A percentile compares a stretch with the other conserved stretches of the same genome.
Evolutionary conservation across 2,888 invertebrate species (phyloP).

Genomic region (Acrocyrtus sp.): DNA sequence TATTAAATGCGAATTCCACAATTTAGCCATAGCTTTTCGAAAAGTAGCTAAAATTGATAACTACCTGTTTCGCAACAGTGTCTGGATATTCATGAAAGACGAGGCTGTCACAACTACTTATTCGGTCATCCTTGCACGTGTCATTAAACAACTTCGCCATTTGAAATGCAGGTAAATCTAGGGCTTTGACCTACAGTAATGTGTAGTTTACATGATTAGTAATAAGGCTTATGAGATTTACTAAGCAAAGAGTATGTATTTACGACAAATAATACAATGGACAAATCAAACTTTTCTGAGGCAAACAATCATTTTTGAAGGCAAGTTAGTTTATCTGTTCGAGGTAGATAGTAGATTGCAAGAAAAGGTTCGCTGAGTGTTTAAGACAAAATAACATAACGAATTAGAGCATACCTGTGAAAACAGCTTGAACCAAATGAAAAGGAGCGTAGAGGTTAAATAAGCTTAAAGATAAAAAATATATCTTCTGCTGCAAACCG

Average conservation of each 20-base stretch:
- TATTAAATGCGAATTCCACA: background rate
- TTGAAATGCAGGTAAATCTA: conserved; percentile 46
- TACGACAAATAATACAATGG: too few species aligned
- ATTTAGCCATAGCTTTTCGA: background rate
- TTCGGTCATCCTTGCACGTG: conserved; percentile 42
- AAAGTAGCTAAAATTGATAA: too few species aligned
- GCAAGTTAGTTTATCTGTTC: too few species aligned
- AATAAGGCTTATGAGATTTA: too few species aligned
- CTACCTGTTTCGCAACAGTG: conserved; percentile 52
- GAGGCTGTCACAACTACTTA: conserved; percentile 39
- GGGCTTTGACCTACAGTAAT: conserved; percentile 52
- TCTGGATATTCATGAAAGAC: conserved; percentile 47
- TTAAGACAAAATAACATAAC: background rate
- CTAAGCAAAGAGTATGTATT: too few species aligned
- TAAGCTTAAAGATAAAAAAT: conserved; percentile 60
- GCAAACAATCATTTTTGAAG: too few species aligned
- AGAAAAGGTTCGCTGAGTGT: background rate
- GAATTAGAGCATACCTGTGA: conserved; percentile 58
- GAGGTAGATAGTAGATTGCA: too few species aligned
- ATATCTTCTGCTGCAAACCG: conserved; percentile 62
- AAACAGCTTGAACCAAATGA: conserved; percentile 63
- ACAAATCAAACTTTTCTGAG: too few species aligned
- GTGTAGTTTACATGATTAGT: too few species aligned
- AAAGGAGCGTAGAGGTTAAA: conserved; percentile 63
- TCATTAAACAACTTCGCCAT: conserved; percentile 37